Evolutionary conservation across 2,888 invertebrate genomes (phyloP).

Genomic region (Slavum lentiscoides): DNA sequence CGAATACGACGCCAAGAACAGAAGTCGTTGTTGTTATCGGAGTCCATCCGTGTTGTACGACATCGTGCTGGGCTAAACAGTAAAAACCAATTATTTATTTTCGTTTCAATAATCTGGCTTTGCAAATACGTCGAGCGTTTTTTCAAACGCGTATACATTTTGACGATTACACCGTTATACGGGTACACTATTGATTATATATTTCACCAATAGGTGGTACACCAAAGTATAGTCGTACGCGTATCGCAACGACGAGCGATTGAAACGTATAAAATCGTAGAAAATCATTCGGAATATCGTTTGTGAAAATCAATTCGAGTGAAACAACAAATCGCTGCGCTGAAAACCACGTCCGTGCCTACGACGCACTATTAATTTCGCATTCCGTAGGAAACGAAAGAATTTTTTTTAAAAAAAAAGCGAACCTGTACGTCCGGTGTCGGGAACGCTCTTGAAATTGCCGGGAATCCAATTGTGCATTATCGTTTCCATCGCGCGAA

Average conservation of each 20-base stretch:
- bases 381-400: too few relatives aligned
- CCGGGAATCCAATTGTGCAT: constrained; percentile 38
- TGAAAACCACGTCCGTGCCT: background rate
- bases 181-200: too few relatives aligned
- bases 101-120: background rate
- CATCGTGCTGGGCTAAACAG: constrained; percentile 28
- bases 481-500: background rate
- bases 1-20: constrained; percentile 82
- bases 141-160: too few relatives aligned
- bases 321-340: background rate
- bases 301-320: too few relatives aligned
- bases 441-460: constrained; percentile 39
- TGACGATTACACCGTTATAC: too few relatives aligned
- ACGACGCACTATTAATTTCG: too few relatives aligned
- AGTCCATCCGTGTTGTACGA: constrained; percentile 54
- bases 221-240: too few relatives aligned
- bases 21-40: constrained; percentile 92
- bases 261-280: too few relatives aligned
- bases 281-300: too few relatives aligned
- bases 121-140: too few relatives aligned
- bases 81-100: background rate
- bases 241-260: too few relatives aligned
- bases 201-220: too few relatives aligned
- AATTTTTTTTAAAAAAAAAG: background rate
- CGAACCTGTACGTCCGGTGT: constrained; percentile 37